These are phyloP conservation scores for Callospermophilus lateralis DNA, from an alignment of 2,113 vertebrate genomes.

Conservation along the genomic window DNA sequence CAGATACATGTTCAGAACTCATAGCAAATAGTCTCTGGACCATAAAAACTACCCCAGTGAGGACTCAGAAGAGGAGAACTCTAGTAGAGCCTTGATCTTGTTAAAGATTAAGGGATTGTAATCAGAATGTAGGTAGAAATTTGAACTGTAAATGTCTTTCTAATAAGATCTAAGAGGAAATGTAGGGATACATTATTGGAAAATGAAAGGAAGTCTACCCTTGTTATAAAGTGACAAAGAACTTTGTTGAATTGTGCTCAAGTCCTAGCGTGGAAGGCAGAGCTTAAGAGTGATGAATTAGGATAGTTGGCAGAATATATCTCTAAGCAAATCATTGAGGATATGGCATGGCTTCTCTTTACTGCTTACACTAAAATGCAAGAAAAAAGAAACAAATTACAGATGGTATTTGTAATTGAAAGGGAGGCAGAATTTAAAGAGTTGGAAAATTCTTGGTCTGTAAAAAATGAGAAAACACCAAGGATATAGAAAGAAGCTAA, in stretches of 20 bases:
- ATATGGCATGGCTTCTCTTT: background rate
- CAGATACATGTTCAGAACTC: background rate
- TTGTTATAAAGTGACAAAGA: background rate
- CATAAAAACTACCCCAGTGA: background rate
- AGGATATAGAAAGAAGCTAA: background rate
- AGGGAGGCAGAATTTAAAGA: background rate
- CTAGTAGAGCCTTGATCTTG: background rate
- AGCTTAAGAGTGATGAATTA: background rate
- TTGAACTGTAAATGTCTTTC: background rate
- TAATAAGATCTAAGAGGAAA: background rate
- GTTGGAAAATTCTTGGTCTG: background rate
- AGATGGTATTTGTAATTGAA: background rate
- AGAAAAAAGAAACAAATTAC: constrained; percentile 29
- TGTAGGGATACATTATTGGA: background rate
- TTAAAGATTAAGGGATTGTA: background rate
- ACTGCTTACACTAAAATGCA: background rate
- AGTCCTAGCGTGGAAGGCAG: background rate
- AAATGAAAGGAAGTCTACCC: background rate
- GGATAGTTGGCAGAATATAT: background rate
- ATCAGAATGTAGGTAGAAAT: background rate
- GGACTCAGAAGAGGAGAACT: background rate
- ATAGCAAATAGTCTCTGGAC: background rate
- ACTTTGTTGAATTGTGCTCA: background rate
- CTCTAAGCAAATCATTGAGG: background rate
- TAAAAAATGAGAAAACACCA: background rate